Conservation (phyloP, 2,888 invertebrate genomes). For the Mimumesa dahlbomi region DNA sequence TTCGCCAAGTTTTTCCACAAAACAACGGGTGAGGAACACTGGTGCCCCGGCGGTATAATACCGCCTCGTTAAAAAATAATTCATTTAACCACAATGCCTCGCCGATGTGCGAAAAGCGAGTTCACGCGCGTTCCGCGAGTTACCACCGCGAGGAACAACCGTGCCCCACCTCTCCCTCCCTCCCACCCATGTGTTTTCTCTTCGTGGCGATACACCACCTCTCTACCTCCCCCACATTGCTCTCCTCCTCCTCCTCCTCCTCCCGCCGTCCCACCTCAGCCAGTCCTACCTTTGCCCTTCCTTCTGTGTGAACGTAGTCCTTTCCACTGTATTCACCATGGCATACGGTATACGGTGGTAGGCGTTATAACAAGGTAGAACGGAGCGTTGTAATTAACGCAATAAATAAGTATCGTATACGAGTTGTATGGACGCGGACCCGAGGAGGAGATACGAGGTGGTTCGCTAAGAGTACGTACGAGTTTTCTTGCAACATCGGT, state of each 20-base stretch:
- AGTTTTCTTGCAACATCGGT: conserved; percentile 11
- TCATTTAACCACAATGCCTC: conserved; percentile 68
- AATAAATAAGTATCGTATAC: conserved; percentile 49
- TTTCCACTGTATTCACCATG: conserved; percentile 25
- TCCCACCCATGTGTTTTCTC: neutral
- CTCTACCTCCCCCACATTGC: neutral
- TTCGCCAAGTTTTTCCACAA: conserved; percentile 64
- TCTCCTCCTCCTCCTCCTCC: conserved; percentile 6
- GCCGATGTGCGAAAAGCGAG: conserved; percentile 53
- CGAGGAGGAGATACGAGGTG: neutral
- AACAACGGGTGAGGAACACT: conserved; percentile 63
- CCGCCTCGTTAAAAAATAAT: conserved; percentile 76
- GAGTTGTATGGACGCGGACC: neutral
- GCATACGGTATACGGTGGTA: conserved; percentile 19
- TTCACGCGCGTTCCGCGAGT: conserved; percentile 49
- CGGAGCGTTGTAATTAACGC: conserved; percentile 54
- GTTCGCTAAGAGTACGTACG: neutral
- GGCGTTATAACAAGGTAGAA: conserved; percentile 36
- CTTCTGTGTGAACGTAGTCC: neutral
- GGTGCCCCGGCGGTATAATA: conserved; percentile 64
- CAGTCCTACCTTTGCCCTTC: no score
- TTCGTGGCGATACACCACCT: no score
- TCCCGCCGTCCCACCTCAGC: no score
- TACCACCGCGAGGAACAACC: conserved; percentile 15
- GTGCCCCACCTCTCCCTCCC: conserved; percentile 19